Evolutionary conservation across 1,140 invertebrate species (phyloP), one percentile per base, ranked within the genome.

Genomic region (Ylistrum balloti): DNA sequence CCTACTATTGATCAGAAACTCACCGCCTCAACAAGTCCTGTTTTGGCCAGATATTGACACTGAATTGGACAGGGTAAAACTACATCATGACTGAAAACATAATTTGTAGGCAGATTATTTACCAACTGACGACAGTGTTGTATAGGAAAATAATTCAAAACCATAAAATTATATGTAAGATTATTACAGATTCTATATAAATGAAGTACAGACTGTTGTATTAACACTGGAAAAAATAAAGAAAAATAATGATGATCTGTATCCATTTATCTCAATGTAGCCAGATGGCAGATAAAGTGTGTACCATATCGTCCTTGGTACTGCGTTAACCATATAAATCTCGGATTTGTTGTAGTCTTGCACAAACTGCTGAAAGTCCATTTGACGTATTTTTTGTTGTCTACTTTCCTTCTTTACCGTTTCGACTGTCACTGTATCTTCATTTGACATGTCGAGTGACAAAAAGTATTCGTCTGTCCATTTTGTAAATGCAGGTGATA

Each of bases 381-480:
- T 94, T 33, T 87, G 35, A 32, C 90, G 32, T 0, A 92, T 90
- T 17, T 88, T 38, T 91, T 93, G 92, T 35, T 87, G 45, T 28
- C 96, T 89, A 87, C 93, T 93, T 88, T 96, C 96, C 38, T 96
- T 96, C 90, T 96, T 96, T 74, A 33, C 90, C 0, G 93, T 95
- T 93, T 96, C 96, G 22, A 96, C 90, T 0, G 90, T 34, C 28
- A 96, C 93, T 15, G 22, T 41, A 28, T 93, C 28, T 35, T 94
- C 91, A 32, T 88, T 85, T 22, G 94, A 91, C 33, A 93, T 88
- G 5, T 94, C 89, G 20, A 93, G 85, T 9, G 88, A 48, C 33
- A 94, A 45, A 48, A 96, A 95, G 90, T 96, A 96, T 86, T 95
- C 93, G 88, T 96, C 95, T 22, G 91, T 95, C 96, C 96, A 96